Percentiles rank a stretch among this genome's conserved stretches.
Conservation (phyloP, 2,888 invertebrate genomes). For the Capitulum mitella region DNA sequence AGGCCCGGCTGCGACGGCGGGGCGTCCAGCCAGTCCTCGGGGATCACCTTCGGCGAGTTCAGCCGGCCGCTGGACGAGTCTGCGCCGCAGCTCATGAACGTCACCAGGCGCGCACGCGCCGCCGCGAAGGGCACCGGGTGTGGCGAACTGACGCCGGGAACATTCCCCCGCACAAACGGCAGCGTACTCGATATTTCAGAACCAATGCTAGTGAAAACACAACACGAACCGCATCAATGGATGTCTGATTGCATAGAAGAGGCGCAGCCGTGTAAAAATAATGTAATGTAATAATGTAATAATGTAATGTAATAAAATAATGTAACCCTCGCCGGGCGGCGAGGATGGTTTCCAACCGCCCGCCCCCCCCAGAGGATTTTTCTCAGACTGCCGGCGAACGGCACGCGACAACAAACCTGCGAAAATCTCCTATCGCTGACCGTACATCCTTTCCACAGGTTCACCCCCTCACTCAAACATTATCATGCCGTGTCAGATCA, state of each 20-base stretch:
- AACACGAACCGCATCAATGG: no score
- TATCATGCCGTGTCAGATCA: no score
- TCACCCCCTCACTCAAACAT: no score
- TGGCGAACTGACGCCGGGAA: background rate
- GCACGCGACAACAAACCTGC: no score
- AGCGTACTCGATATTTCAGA: background rate
- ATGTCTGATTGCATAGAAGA: background rate
- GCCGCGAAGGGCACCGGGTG: background rate
- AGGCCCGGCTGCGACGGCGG: background rate
- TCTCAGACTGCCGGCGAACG: no score
- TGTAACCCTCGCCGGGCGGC: no score
- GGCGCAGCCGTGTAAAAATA: background rate
- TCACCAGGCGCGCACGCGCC: background rate
- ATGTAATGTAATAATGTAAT: no score
- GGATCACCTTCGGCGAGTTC: background rate
- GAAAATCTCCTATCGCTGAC: no score
- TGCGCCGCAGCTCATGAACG: background rate
- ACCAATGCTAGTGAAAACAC: background rate
- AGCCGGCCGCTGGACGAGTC: constrained; percentile 10
- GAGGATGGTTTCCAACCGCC: no score
- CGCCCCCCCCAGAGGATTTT: no score
- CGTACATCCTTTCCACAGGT: no score
- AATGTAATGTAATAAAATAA: no score
- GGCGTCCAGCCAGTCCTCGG: constrained; percentile 13
- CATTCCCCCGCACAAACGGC: background rate